These are phyloP conservation scores for Atherix ibis DNA, from an alignment of 2,888 invertebrate genomes.

Conservation along the genomic window DNA sequence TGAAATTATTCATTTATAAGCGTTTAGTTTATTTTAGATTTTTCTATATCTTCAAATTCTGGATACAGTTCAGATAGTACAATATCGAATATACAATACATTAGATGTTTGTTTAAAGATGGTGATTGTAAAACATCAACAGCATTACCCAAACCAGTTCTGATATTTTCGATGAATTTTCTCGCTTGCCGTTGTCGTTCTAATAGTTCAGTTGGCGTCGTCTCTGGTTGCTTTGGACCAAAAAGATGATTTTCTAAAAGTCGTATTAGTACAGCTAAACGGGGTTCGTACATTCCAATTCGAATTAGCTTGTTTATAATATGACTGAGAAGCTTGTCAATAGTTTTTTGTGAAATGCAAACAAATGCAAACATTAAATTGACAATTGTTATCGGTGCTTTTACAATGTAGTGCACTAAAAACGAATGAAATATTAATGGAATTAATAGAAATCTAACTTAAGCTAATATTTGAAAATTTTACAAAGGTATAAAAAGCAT, in stretches of 20 bases:
- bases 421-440: neutral
- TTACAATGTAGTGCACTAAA: conserved; percentile 40
- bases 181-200: conserved; percentile 32
- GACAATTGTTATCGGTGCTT: conserved; percentile 33
- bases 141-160: conserved; percentile 33
- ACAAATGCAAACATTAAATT: conserved; percentile 36
- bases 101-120: conserved; percentile 49
- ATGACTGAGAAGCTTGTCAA: conserved; percentile 34
- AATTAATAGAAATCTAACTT: neutral
- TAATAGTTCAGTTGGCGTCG: conserved; percentile 22
- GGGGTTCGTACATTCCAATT: conserved; percentile 35
- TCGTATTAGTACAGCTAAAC: conserved; percentile 41
- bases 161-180: conserved; percentile 24
- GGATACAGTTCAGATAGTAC: conserved; percentile 62
- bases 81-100: conserved; percentile 64
- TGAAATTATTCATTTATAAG: too few species aligned
- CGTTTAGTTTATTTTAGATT: too few species aligned
- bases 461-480: neutral
- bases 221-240: conserved; percentile 19
- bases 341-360: conserved; percentile 29
- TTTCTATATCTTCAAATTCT: conserved; percentile 34
- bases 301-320: conserved; percentile 30
- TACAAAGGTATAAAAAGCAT: conserved; percentile 35
- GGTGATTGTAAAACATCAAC: conserved; percentile 38
- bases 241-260: conserved; percentile 38